Base-by-base conservation (phyloP, 1,140 invertebrate species). In the Orussus abietinus region DNA sequence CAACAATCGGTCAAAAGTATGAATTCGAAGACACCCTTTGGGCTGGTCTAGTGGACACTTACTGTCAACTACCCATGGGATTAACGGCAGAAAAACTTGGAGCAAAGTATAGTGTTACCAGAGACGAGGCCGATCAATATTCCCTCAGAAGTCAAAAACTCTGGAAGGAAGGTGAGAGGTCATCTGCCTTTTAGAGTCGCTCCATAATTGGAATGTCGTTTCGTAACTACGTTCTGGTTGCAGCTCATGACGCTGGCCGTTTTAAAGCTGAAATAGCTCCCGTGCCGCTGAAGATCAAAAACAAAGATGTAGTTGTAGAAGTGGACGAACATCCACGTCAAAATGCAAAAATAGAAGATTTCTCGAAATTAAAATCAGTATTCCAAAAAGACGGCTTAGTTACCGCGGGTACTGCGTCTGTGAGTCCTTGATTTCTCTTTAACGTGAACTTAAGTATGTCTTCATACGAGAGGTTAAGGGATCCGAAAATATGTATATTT, bases 41-140 rank as follows among this genome's bases (percentile, higher is more conserved):
- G 96, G 73, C 83, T n/a, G 89, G 90, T 2, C 76, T 99, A 0
- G 85, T 86, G 0, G 96, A 99, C 66, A 80, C 81, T 0, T 85
- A 95, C 62, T 92, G 90, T 62, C 88, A 92, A 55, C 77, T 92
- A 12, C 89, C 94, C 0, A 99, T 99, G 96, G 96, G 90, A 5
- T 70, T 96, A 46, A 99, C 96, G 2, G 96, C 96, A 6, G 96
- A 99, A 75, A 99, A 98, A 68, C 76, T 99, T 20, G 96, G 92
- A 2, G 88, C 82, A 13, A 85, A 98, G 62, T 97, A 89, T 63
- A 84, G 86, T 20, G 78, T 99, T 19, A 85, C 84, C 0, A 76
- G 90, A 36, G 81, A 91, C 51, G 89, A 96, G 53, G 88, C 88
- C 41, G 95, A 99, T 62, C 75, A 85, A 45, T 98, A 88, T 77